A percentile compares a stretch with the other conserved stretches of the same genome.
Conservation (phyloP, 1,140 invertebrate genomes). For the Agrypnia vestita region DNA sequence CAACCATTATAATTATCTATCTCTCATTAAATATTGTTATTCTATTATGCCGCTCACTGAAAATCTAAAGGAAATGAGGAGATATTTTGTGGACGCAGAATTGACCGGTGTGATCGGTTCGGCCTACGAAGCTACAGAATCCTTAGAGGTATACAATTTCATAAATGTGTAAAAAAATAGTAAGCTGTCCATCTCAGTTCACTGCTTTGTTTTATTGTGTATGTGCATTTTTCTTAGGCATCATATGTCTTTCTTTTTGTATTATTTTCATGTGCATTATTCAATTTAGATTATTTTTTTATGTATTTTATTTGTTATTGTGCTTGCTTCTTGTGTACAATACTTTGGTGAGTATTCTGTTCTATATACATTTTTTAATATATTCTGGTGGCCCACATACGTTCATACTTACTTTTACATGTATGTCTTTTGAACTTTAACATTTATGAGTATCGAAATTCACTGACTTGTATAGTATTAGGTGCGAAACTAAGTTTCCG, state of each 20-base stretch:
- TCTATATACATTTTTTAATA: too few relatives aligned
- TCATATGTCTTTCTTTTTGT: not conserved
- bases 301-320: too few relatives aligned
- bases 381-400: too few relatives aligned
- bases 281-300: not conserved
- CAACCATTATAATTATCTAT: too few relatives aligned
- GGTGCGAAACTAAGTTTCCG: too few relatives aligned
- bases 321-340: too few relatives aligned
- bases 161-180: slow-evolving; percentile 15
- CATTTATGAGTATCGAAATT: too few relatives aligned
- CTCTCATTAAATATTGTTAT: slow-evolving; percentile 10
- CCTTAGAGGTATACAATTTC: slow-evolving; percentile 73
- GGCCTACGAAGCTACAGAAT: slow-evolving; percentile 76
- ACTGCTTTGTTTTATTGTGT: slow-evolving; percentile 17
- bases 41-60: slow-evolving; percentile 59
- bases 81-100: slow-evolving; percentile 82
- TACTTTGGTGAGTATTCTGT: too few relatives aligned
- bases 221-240: not conserved
- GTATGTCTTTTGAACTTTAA: too few relatives aligned
- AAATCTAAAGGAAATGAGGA: slow-evolving; percentile 79
- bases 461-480: too few relatives aligned
- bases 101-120: slow-evolving; percentile 80
- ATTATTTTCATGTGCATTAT: not conserved
- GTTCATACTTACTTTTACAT: too few relatives aligned
- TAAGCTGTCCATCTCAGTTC: not conserved